Evolutionary conservation across 2,888 invertebrate species (phyloP), one percentile per base, ranked within the genome.

Genomic region (Eupithecia vulgata): DNA sequence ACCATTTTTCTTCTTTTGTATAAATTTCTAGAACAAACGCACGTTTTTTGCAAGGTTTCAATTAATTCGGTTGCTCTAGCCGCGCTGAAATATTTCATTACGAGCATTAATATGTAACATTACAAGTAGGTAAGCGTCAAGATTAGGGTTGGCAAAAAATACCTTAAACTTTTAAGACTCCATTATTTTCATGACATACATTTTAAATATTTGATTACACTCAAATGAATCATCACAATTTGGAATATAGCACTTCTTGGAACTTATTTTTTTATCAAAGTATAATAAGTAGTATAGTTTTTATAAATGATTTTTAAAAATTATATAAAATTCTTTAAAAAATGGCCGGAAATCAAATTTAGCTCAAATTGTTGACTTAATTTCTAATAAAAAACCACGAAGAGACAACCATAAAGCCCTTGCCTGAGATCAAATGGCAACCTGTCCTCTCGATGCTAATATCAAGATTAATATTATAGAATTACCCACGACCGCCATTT

Each of bases 381-480:
- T 6, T 6, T 59, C 15, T 15, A 30, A 35, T n/a, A 40, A 35
- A 64, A 13, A 65, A 42, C 48, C 40, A 6, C 21, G 52, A 34
- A 25, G 1, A 80, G 80, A 79, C 79, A 74, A 35, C 71, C 74
- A 71, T 74, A n/a, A 37, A 83, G 80, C 73, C 68, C 76, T 82
- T 80, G 80, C 79, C 85, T 80, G 85, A 88, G 88, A 90, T 90
- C 89, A 91, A 91, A 90, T 86, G 87, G 84, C 87, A 85, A 85
- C 86, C 87, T 87, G 88, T 88, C 90, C 89, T 85, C 88, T 80
- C 83, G 81, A 90, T 89, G 90, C 85, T 90, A 90, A 91, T 91
- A 89, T 88, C 82, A 80, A 88, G 89, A 90, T 91, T 91, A 91
- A 92, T 67, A 67, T 67, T 67, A 67, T 91, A 88, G 87, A 90